These are phyloP conservation scores for Sardinella longiceps DNA, from an alignment of 2,797 vertebrate species.

Conservation along the genomic window DNA sequence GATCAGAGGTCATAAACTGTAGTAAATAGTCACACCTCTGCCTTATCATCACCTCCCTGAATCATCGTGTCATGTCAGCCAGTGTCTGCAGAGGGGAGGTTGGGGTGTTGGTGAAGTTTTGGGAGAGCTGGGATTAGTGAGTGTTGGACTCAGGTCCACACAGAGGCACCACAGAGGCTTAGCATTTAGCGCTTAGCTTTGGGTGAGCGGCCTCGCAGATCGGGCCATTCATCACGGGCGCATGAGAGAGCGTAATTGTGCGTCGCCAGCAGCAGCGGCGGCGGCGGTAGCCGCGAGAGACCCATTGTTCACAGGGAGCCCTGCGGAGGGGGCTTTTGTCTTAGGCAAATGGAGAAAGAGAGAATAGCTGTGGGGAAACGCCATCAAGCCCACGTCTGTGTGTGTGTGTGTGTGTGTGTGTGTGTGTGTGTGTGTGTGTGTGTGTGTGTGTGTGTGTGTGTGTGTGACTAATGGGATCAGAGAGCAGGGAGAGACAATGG, in stretches of 20 bases:
- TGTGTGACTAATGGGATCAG: constrained; percentile 2
- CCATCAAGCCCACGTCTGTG: not conserved
- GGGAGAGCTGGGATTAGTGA: no score
- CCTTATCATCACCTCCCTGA: not conserved
- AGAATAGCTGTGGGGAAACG: not conserved
- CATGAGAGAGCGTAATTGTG: not conserved
- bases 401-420: not conserved
- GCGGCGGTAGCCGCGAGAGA: not conserved
- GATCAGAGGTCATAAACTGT: not conserved
- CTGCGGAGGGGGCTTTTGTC: not conserved
- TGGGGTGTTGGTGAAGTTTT: no score
- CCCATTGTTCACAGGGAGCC: not conserved
- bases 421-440: not conserved
- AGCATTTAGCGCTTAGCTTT: not conserved
- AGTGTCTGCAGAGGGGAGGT: no score
- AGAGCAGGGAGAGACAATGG: not conserved
- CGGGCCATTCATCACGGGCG: not conserved
- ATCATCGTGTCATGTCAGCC: no score
- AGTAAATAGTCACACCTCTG: no score
- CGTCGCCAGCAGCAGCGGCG: not conserved
- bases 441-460: not conserved
- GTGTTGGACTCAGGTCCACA: not conserved
- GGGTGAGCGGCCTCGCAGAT: not conserved
- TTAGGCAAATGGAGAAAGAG: not conserved
- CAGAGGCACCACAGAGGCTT: not conserved